Percentiles rank a stretch among this genome's conserved stretches.
phyloP scores from a whole-genome alignment of 2,113 vertebrate species.

The Caranx ignobilis region DNA sequence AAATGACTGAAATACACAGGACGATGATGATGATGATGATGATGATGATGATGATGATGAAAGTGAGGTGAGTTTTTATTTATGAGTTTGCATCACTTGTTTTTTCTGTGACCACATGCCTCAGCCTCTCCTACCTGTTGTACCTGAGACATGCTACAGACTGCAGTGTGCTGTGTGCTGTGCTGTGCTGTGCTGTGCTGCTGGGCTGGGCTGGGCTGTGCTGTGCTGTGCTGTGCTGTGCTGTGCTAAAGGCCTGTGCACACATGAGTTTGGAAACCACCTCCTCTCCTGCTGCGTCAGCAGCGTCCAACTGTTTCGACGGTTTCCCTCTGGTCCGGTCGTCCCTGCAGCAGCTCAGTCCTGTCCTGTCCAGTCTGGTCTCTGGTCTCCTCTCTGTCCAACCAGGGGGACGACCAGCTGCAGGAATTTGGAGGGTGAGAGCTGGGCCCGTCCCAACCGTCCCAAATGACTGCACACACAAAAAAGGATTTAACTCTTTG shows the following conservation, averaged over 20 bases:
- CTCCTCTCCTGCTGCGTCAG: not conserved
- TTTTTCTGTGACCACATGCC: no score
- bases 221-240: no score
- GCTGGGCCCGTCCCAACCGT: constrained; percentile 65
- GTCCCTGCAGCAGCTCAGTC: not conserved
- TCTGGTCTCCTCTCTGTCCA: constrained; percentile 9
- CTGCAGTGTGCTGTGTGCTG: no score
- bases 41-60: no score
- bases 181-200: no score
- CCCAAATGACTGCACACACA: constrained; percentile 83
- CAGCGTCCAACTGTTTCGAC: constrained; percentile 7
- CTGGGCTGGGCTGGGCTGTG: no score
- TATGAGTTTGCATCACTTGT: no score
- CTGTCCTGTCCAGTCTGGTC: not conserved
- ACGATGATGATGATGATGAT: no score
- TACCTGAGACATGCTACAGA: no score
- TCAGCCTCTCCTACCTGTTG: no score
- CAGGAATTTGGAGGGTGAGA: constrained; percentile 65
- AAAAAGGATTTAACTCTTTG: constrained; percentile 85
- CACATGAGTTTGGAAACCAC: not conserved
- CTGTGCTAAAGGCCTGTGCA: not conserved
- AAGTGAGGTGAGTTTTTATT: no score
- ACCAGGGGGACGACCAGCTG: constrained; percentile 34
- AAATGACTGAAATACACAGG: no score
- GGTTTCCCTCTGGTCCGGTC: not conserved